Evolutionary conservation across 2,888 invertebrate genomes (phyloP).

Genomic region (Nebria brevicollis): DNA sequence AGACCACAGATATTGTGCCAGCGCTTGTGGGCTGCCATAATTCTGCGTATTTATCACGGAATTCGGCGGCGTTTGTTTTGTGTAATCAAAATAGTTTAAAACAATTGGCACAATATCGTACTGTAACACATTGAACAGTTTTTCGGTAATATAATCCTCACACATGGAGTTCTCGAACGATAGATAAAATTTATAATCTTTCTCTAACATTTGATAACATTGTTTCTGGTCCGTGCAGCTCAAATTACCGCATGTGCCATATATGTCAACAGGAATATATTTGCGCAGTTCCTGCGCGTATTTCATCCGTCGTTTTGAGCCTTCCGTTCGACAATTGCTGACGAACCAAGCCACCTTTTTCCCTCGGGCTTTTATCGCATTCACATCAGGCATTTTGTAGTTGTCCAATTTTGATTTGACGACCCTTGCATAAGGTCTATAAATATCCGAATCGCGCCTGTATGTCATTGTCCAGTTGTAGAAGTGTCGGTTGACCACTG

Average conservation of each 20-base stretch:
- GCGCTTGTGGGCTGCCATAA: slow-evolving; percentile 63
- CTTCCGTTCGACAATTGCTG: slow-evolving; percentile 28
- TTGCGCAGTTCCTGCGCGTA: slow-evolving; percentile 65
- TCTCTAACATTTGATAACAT: slow-evolving; percentile 63
- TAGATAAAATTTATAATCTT: slow-evolving; percentile 76
- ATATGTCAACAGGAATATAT: slow-evolving; percentile 71
- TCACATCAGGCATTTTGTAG: slow-evolving; percentile 50
- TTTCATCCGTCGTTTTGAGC: slow-evolving; percentile 62
- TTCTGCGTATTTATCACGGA: slow-evolving; percentile 69
- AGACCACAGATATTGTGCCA: slow-evolving; percentile 65
- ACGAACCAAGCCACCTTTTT: slow-evolving; percentile 70
- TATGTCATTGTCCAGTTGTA: slow-evolving; percentile 71
- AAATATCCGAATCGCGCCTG: slow-evolving; percentile 61
- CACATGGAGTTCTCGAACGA: slow-evolving; percentile 78
- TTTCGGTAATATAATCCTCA: slow-evolving; percentile 72
- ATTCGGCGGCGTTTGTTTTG: slow-evolving; percentile 64
- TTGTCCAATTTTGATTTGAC: slow-evolving; percentile 47
- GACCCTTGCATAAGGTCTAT: slow-evolving; percentile 60
- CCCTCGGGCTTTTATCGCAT: slow-evolving; percentile 56
- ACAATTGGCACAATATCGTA: slow-evolving; percentile 74
- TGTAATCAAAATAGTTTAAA: slow-evolving; percentile 72
- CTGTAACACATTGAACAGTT: slow-evolving; percentile 68
- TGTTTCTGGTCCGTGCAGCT: slow-evolving; percentile 53
- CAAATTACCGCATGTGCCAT: slow-evolving; percentile 68
- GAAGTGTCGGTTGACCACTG: slow-evolving; percentile 54